Base-by-base conservation (phyloP, 2,888 invertebrate genomes). In the Drosophila quinaria region DNA sequence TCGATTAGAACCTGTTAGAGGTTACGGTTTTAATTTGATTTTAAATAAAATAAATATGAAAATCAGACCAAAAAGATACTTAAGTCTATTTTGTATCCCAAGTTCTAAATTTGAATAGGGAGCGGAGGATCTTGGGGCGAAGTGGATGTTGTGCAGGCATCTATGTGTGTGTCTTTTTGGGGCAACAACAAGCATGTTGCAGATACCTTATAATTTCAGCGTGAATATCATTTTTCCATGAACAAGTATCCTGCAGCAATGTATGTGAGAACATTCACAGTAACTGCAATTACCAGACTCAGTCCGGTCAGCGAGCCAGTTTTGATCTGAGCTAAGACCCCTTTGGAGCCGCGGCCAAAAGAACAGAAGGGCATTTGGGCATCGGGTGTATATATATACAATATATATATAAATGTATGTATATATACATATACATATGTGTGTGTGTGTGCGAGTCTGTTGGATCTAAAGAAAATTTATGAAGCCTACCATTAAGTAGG, bases 141-240 rank as follows among this genome's bases (percentile, higher is more conserved):
- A 17, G 19, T 13, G 5, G 42, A 13, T 6, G 13, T 3, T 22
- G 42, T n/a, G 25, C 13, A 35, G n/a, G 4, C 50, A 19, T 33
- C 49, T n/a, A 41, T 49, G 8, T 46, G 50, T 62, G 41, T 64
- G 58, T 49, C 39, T 66, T 68, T 77, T 55, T 59, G 58, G 66
- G 56, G 37, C 63, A 51, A 52, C 55, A 54, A 58, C 67, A 67
- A 42, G 55, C 47, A 66, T 70, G 62, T 58, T 66, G 86, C 50
- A 69, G 79, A 89, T 85, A 81, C 80, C 80, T 90, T 88, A 87
- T 87, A 87, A 87, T 89, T 87, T 87, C 66, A 87, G 83, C 88
- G 80, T 85, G 90, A 87, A 87, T 87, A 87, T 89, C 86, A 87
- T 87, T 89, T 87, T 89, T 87, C 88, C 86, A 89, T 89, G 86